Conservation (phyloP, 2,888 invertebrate species). For the Drosophila falleni region DNA sequence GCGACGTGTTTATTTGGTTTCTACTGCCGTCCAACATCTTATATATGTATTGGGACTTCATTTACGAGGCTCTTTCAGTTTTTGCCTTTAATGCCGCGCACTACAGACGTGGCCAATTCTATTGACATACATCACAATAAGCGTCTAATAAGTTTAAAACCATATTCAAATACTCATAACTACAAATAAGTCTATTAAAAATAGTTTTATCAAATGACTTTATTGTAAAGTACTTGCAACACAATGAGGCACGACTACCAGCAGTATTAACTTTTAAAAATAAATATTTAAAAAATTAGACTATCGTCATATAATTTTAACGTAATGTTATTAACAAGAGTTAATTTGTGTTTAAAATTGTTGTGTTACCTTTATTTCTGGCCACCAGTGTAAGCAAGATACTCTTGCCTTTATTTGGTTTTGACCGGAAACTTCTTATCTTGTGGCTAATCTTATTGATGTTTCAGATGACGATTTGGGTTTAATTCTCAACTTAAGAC, state of each 20-base stretch:
- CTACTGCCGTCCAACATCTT: conserved; percentile 49
- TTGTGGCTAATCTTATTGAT: conserved; percentile 80
- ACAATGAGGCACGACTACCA: conserved; percentile 3
- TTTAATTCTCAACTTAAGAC: conserved; percentile 65
- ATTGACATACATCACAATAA: conserved; percentile 17
- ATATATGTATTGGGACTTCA: conserved; percentile 52
- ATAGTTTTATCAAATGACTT: neutral
- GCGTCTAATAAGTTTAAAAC: neutral
- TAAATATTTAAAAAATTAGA: conserved; percentile 2
- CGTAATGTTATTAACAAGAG: neutral
- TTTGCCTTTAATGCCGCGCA: conserved; percentile 56
- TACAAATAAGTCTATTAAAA: neutral
- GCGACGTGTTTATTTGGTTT: conserved; percentile 76
- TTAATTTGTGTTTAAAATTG: neutral
- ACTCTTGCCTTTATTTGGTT: conserved; percentile 57
- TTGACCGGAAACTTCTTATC: conserved; percentile 84
- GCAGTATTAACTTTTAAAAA: neutral
- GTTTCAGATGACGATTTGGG: conserved; percentile 71
- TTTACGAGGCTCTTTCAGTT: conserved; percentile 69
- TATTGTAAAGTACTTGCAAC: neutral
- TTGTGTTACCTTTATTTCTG: neutral
- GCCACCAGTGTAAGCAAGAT: conserved; percentile 47
- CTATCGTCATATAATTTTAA: neutral
- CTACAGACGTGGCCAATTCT: conserved; percentile 47
- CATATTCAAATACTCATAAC: neutral